These are phyloP conservation scores for Turritopsis dohrnii DNA, from an alignment of 30 jellyfish, hydroid and myxozoan species.

Conservation along the genomic window DNA sequence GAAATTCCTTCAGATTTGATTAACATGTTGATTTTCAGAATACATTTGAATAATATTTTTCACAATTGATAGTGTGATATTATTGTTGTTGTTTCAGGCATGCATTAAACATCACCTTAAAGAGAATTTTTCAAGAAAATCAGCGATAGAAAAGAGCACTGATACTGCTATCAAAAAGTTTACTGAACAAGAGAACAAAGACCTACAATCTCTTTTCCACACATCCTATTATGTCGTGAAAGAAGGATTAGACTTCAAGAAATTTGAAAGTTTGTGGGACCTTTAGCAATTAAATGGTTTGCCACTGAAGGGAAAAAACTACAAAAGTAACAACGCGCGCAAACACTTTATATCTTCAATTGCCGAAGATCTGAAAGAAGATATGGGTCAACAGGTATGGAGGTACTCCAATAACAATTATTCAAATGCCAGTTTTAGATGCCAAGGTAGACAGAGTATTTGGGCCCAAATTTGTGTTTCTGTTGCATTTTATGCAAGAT, in stretches of 20 bases:
- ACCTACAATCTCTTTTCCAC: not conserved
- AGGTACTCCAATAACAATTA: no score
- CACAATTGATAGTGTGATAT: no score
- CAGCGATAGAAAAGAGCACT: not conserved
- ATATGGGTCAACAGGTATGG: no score
- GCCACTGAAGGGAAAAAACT: not conserved
- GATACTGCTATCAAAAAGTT: not conserved
- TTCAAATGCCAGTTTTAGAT: no score
- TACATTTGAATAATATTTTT: no score
- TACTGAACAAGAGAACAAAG: no score
- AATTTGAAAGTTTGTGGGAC: not conserved
- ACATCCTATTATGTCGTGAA: not conserved
- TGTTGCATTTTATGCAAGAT: not conserved
- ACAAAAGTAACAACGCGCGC: not conserved
- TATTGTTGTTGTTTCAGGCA: no score
- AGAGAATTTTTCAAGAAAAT: no score
- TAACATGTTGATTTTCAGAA: no score
- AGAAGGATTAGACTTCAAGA: not conserved
- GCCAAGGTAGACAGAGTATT: no score
- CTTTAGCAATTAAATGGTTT: not conserved
- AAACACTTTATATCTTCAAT: not conserved
- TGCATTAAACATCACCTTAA: no score
- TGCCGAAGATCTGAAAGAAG: not conserved
- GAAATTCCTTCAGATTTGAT: no score
- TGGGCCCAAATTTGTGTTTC: conserved; percentile 1